Base-by-base conservation (phyloP, 2,888 invertebrate species). In the Onthophagus sagittarius region DNA sequence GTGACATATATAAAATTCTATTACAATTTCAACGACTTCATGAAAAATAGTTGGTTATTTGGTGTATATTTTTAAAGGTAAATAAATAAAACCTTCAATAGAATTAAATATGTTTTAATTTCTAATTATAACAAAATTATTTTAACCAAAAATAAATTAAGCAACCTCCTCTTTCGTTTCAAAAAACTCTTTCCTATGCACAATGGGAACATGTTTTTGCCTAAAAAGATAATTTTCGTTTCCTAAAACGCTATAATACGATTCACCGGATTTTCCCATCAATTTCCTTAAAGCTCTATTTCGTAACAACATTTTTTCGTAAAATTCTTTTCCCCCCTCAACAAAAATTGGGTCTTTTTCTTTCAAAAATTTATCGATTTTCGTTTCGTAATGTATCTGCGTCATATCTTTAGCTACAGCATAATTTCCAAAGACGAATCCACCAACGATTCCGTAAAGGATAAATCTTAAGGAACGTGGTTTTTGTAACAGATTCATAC, bases 301-400 rank as follows among this genome's bases (percentile, higher is more conserved):
- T 82, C 93, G 89, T 78, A 90, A 86, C 62, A 94, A 82, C 31
- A 90, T 82, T 85, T 94, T 94, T 31, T 89, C 88, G 82, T 95
- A 96, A 85, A 89, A 96, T 82, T 92, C 91, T 33, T 90, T 85
- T 2, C 94, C 96, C 69, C 94, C 94, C 81, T 91, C 88, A 7
- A 91, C 85, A 82, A 91, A 94, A 64, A 90, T 87, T 63, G 86
- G 84, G 63, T 90, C 90, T 73, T 91, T 82, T 33, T 87, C 83
- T 76, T 89, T 88, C 15, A 95, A 85, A 76, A 86, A 84, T 72
- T 88, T 85, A 82, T 96, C 95, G 15, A 89, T 88, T 9, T 86
- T 77, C 6, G 86, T 84, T 82, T 95, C 95, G 81, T 87, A 90
- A 78, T 87, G 80, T 15, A 90, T 86, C 81, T 90, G 90, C 9